Evolutionary conservation across 2,888 invertebrate genomes (phyloP).

Genomic region (Drosophila ustulata): DNA sequence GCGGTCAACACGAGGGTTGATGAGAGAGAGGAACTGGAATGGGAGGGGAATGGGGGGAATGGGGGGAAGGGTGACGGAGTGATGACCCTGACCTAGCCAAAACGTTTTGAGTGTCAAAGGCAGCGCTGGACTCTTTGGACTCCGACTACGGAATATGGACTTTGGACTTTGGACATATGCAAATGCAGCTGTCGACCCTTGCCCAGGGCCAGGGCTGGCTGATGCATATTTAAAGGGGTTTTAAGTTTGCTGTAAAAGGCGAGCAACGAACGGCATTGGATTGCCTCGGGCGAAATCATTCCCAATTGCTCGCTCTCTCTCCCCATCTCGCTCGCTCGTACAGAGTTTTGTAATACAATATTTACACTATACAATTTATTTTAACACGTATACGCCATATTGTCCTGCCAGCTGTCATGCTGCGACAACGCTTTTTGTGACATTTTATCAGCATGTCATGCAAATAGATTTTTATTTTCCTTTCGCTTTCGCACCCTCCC

Average conservation of each 20-base stretch:
- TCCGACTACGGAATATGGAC: constrained; percentile 23
- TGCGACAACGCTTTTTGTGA: constrained; percentile 54
- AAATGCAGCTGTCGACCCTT: constrained; percentile 66
- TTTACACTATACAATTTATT: constrained; percentile 74
- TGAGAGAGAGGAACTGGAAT: neutral
- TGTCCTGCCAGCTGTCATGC: constrained; percentile 64
- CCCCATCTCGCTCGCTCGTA: neutral
- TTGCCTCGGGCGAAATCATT: constrained; percentile 23
- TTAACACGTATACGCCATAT: constrained; percentile 62
- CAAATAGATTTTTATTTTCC: constrained; percentile 21
- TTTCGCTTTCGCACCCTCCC: constrained; percentile 24
- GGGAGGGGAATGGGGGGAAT: neutral
- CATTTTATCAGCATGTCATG: constrained; percentile 68
- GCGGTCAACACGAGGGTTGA: neutral
- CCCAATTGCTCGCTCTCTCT: neutral
- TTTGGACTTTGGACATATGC: constrained; percentile 61
- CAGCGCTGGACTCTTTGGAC: constrained; percentile 44
- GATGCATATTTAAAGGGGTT: constrained; percentile 71
- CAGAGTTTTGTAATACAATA: constrained; percentile 62
- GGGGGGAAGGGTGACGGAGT: constrained; percentile 23
- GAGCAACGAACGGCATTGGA: constrained; percentile 29
- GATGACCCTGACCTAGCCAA: constrained; percentile 76
- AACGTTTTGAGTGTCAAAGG: constrained; percentile 76
- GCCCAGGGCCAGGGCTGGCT: constrained; percentile 35
- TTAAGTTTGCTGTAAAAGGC: constrained; percentile 53